Percentiles rank a stretch among this genome's conserved stretches.
Conservation (phyloP, 2,797 vertebrate genomes). For the Diceros bicornis region DNA sequence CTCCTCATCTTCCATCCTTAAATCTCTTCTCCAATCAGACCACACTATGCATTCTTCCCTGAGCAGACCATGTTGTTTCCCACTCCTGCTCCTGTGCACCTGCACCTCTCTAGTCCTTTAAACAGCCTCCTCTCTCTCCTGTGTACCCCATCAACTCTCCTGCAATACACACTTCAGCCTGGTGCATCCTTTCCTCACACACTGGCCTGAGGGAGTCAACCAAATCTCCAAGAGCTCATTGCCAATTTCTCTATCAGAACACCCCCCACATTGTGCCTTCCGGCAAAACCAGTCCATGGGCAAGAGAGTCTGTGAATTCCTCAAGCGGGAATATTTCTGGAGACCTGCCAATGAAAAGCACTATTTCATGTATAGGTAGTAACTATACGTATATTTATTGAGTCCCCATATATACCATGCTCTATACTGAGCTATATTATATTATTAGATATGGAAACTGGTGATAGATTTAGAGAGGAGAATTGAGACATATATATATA, state of each 20-base stretch:
- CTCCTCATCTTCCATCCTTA: background rate
- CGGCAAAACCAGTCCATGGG: background rate
- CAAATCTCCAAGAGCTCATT: background rate
- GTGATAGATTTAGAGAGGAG: background rate
- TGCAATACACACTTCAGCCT: background rate
- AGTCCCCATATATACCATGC: background rate
- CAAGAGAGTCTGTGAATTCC: background rate
- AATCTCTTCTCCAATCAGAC: background rate
- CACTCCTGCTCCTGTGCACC: background rate
- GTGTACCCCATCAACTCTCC: background rate
- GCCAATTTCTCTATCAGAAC: background rate
- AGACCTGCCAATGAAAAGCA: background rate
- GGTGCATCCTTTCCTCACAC: background rate
- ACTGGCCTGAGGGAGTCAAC: background rate
- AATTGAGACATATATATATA: background rate
- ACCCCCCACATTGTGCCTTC: background rate
- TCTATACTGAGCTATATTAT: background rate
- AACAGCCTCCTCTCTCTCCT: background rate
- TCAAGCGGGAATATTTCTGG: background rate
- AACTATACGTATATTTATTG: no score
- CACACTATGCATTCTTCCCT: background rate
- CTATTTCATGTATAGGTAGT: background rate
- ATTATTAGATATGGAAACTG: background rate
- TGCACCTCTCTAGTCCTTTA: background rate
- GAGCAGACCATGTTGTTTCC: background rate